Conservation (phyloP, 2,113 vertebrate genomes). For the Hippocampus mohnikei region DNA sequence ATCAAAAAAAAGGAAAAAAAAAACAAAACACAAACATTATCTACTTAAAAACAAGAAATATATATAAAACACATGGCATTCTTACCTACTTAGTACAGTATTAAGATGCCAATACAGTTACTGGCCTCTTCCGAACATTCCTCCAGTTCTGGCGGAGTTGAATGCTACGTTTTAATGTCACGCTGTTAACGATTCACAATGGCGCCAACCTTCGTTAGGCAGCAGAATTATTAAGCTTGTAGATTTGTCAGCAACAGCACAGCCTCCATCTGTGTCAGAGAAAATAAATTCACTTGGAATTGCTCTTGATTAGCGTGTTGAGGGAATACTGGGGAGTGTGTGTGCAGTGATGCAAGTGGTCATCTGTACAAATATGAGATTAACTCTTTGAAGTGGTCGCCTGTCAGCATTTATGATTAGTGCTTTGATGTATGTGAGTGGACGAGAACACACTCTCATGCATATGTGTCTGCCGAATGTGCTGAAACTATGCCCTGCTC, state of each 20-base stretch:
- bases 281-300: slow-evolving; percentile 44
- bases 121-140: background rate
- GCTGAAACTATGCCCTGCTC: no score
- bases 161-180: slow-evolving; percentile 18
- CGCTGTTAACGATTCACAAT: slow-evolving; percentile 34
- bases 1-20: background rate
- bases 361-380: slow-evolving; percentile 34
- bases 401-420: slow-evolving; percentile 26
- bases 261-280: slow-evolving; percentile 28
- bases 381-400: slow-evolving; percentile 37
- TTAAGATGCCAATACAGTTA: background rate
- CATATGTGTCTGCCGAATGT: background rate
- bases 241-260: slow-evolving; percentile 34
- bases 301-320: slow-evolving; percentile 38
- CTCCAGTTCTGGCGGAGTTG: slow-evolving; percentile 8
- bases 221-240: slow-evolving; percentile 33
- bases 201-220: slow-evolving; percentile 33
- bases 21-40: no score
- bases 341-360: slow-evolving; percentile 31
- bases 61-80: background rate
- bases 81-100: background rate
- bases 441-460: background rate
- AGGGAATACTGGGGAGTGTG: slow-evolving; percentile 12
- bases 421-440: slow-evolving; percentile 39
- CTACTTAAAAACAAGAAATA: background rate